Evolutionary conservation across 2,888 invertebrate species (phyloP), one percentile per base, ranked within the genome.

Genomic region (Diarsia mendica): DNA sequence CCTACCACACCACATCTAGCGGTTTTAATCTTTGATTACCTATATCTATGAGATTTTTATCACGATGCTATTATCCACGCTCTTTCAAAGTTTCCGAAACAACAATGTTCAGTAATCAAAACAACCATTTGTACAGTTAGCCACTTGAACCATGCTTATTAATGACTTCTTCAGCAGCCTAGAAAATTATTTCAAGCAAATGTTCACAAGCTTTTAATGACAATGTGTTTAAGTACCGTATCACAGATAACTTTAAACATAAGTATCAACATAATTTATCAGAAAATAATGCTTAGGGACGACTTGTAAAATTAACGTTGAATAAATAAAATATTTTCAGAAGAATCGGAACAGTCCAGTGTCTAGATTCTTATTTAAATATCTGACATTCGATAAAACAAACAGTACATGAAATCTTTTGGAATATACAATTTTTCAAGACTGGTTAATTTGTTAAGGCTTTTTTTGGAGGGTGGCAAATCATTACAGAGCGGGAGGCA

Each of bases 201-300:
- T 51, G 51, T 78, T 79, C 13, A 63, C 20, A 83, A 39, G 48
- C 83, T 72, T 74, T 83, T 71, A 82, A 79, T 60, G 60, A 33
- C 60, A 18, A 28, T 68, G 74, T 58, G 84, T 69, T 60, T 64
- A 75, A 63, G 28, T n/a, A 1, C 49, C 33, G 58, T 69, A 55
- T 55, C 63, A 75, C 11, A 64, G 72, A 79, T 75, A 58, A 63
- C 68, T 82, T 74, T 28, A 68, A 44, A 28, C n/a, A 33, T 44
- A 44, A n/a, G 28, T 60, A 9, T 18, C 20, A 8, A 66, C 6
- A 49, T 1, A 64, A 23, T 49, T 39, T 68, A 64, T 18, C 18
- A 10, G 23, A 61, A 64, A 10, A 66, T 53, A 46, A 58, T 80
- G 33, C 4, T 49, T 66, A 10, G 15, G 39, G 33, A 39, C 15